Base-by-base conservation (phyloP, 1,140 invertebrate species). In the Drosophila mauritiana region DNA sequence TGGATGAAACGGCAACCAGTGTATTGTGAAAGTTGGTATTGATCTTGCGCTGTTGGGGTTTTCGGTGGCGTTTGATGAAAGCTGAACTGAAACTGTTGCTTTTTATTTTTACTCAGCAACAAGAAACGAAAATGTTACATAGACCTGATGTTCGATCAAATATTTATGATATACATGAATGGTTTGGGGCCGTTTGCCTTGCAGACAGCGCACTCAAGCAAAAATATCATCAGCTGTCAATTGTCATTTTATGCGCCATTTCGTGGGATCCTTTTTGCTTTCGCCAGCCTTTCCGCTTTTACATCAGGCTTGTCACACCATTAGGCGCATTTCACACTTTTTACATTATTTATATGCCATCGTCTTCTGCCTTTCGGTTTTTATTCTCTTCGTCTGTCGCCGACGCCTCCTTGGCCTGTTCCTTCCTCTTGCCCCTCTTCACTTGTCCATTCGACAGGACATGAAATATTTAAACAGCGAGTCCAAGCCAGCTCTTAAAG, bases 301-400 rank as follows among this genome's bases (percentile, higher is more conserved):
- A 17, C 72, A 64, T 52, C 43, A 20, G 68, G 49, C 80, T 78
- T 74, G 78, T 80, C 80, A 89, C 80, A 62, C 84, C 84, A 89
- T 89, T 89, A 89, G 84, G 84, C 84, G 85, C 84, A 75, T 89
- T 89, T 84, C 84, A 84, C 85, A 89, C 84, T 89, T 80, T 80
- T 78, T 90, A 88, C 80, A 89, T 89, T 89, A 89, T 89, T 89
- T 89, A 89, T 89, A 69, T 77, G 70, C 43, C 72, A 49, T 55
- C 70, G 69, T 73, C 73, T 67, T 73, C 52, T 77, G 70, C 67
- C 74, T 70, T 76, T 52, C 57, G 55, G 49, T 65, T 57, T 74
- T 61, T 59, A 65, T 58, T 77, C 37, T 15, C 51, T 6, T 36
- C 51, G 53, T 53, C 42, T 43, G 54, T 39, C 17, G 46, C 8